Evolutionary conservation across 2,113 vertebrate genomes (phyloP).

Genomic region (Merops nubicus): DNA sequence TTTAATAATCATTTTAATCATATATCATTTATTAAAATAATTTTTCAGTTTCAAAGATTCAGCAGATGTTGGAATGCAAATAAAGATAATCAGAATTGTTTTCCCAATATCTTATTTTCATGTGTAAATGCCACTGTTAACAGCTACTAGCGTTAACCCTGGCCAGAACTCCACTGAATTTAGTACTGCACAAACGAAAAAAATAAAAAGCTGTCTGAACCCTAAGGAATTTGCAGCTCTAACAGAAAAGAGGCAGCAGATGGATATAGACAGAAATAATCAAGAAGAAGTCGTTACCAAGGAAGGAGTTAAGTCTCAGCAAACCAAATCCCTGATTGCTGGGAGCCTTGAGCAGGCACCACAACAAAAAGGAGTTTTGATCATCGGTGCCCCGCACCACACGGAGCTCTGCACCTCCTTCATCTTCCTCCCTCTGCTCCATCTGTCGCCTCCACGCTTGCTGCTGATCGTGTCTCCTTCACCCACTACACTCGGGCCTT

Average conservation of each 20-base stretch:
- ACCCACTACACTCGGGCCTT: not conserved
- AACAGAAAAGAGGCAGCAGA: constrained; percentile 49
- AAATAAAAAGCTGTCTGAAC: constrained; percentile 13
- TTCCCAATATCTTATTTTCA: not conserved
- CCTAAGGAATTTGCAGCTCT: constrained; percentile 26
- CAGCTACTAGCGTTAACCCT: not conserved
- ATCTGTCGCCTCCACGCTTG: not conserved
- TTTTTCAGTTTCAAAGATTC: not conserved
- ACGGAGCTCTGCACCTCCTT: not conserved
- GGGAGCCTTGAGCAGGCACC: not conserved
- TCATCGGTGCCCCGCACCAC: not conserved
- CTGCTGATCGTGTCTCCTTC: not conserved
- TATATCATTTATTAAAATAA: not conserved
- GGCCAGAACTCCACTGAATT: not conserved
- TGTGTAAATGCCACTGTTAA: not conserved
- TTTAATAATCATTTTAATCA: constrained; percentile 27
- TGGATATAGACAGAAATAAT: constrained; percentile 64
- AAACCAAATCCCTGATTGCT: constrained; percentile 41
- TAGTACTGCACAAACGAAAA: not conserved
- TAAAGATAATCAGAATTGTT: constrained; percentile 39
- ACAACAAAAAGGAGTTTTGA: constrained; percentile 45
- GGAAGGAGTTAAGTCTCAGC: constrained; percentile 29
- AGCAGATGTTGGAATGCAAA: not conserved
- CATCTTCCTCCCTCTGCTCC: not conserved
- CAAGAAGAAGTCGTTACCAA: constrained; percentile 53